Evolutionary conservation across 2,113 vertebrate genomes (phyloP).

Genomic region (Varanus salvator): DNA sequence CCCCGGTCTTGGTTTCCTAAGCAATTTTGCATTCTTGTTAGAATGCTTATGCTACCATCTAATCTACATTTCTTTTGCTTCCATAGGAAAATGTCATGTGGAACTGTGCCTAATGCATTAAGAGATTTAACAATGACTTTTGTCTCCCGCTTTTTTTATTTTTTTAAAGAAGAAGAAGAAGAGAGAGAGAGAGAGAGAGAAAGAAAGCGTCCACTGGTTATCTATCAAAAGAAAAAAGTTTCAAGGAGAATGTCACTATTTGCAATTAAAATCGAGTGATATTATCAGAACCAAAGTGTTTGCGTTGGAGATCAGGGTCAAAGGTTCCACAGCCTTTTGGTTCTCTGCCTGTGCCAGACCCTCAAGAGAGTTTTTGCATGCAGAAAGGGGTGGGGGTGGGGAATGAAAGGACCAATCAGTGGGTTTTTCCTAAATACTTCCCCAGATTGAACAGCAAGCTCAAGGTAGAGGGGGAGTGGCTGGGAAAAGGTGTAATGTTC

Average conservation of each 20-base stretch:
- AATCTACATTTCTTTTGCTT: constrained; percentile 34
- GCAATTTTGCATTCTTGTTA: constrained; percentile 29
- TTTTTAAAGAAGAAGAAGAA: not conserved
- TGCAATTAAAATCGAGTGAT: constrained; percentile 7
- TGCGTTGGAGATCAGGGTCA: not conserved
- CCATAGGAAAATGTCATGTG: constrained; percentile 12
- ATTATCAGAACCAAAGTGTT: not conserved
- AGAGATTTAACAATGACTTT: constrained; percentile 44
- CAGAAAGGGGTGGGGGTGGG: not conserved
- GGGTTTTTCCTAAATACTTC: not conserved
- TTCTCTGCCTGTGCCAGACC: not conserved
- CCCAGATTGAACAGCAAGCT: not conserved
- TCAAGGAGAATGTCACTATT: constrained; percentile 36
- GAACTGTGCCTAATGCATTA: constrained; percentile 41
- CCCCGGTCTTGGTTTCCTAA: not conserved
- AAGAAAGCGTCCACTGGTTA: constrained; percentile 2
- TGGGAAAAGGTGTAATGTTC: not conserved
- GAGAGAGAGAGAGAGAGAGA: not conserved
- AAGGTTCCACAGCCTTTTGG: not conserved
- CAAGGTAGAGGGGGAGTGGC: not conserved
- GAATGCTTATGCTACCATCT: constrained; percentile 11
- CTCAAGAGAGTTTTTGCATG: not conserved
- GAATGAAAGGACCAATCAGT: not conserved
- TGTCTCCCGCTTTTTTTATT: constrained; percentile 33
- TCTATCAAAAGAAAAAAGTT: constrained; percentile 50